phyloP scores from a whole-genome alignment of 2,113 vertebrate species.

The Spheniscus mendiculus region DNA sequence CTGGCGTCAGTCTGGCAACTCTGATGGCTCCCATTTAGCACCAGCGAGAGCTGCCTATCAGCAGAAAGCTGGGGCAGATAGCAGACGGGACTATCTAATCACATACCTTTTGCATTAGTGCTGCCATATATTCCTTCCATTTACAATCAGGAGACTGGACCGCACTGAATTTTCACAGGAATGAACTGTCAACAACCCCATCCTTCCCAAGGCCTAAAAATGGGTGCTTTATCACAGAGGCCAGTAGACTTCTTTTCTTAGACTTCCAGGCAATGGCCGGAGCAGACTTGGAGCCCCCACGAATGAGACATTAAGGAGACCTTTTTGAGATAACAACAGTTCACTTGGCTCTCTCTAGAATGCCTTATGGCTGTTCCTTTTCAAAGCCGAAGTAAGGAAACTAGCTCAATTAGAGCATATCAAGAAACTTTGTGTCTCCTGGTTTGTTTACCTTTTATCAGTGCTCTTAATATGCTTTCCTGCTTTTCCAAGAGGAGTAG shows the following conservation, averaged over 20 bases:
- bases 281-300: constrained; percentile 72
- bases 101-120: constrained; percentile 60
- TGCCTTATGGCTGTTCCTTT: constrained; percentile 64
- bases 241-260: constrained; percentile 72
- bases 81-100: constrained; percentile 67
- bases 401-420: constrained; percentile 69
- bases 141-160: constrained; percentile 46
- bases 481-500: constrained; percentile 44
- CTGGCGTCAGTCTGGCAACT: constrained; percentile 87
- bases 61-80: constrained; percentile 74
- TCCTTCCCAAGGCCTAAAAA: constrained; percentile 79
- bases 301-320: constrained; percentile 68
- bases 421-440: constrained; percentile 63
- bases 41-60: constrained; percentile 84
- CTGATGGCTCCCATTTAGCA: constrained; percentile 81
- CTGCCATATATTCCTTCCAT: constrained; percentile 58
- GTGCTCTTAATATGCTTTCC: constrained; percentile 20
- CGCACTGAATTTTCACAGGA: constrained; percentile 75
- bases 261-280: constrained; percentile 59
- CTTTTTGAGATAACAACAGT: constrained; percentile 67
- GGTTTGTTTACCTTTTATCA: constrained; percentile 71
- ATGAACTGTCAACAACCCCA: constrained; percentile 83
- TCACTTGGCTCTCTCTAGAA: constrained; percentile 62
- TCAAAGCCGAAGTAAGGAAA: constrained; percentile 60
- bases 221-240: constrained; percentile 71